These are phyloP conservation scores for Watersipora subatra DNA, from an alignment of 1,140 invertebrate species.

Conservation along the genomic window DNA sequence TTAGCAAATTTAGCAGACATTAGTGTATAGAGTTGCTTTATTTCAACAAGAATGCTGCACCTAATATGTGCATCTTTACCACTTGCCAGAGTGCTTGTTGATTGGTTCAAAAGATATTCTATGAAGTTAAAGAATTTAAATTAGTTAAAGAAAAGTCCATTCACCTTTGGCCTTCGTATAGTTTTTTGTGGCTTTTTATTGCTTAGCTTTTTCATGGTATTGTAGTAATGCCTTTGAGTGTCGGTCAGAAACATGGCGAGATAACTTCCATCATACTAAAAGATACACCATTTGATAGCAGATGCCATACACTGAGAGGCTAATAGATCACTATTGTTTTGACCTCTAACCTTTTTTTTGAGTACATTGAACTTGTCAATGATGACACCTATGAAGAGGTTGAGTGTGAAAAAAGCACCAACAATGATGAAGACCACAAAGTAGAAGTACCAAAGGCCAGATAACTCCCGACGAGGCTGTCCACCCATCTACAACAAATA, in stretches of 20 bases:
- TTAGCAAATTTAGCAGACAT: too few relatives aligned
- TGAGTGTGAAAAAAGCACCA: conserved; percentile 89
- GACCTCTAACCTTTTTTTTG: conserved; percentile 68
- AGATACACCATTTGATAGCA: too few relatives aligned
- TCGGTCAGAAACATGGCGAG: conserved; percentile 92
- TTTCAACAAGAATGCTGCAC: too few relatives aligned
- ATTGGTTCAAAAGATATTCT: too few relatives aligned
- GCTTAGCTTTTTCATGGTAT: conserved; percentile 88
- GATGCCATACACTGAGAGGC: too few relatives aligned
- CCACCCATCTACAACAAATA: conserved; percentile 51
- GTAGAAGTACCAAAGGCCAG: conserved; percentile 92
- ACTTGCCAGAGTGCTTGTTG: too few relatives aligned
- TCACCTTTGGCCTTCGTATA: conserved; percentile 69
- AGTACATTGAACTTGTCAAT: conserved; percentile 97
- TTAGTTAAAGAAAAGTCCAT: too few relatives aligned
- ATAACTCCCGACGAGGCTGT: conserved; percentile 82
- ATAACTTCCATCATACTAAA: conserved; percentile 86
- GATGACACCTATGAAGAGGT: conserved; percentile 93
- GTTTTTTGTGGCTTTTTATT: conserved; percentile 92
- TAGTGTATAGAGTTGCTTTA: too few relatives aligned
- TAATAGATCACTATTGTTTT: too few relatives aligned
- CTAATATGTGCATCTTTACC: too few relatives aligned
- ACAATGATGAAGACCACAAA: conserved; percentile 95
- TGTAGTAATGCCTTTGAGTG: conserved; percentile 92
- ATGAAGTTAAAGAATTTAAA: too few relatives aligned